These are phyloP conservation scores for Ormyrus rosae DNA, from an alignment of 2,888 invertebrate genomes.

Conservation along the genomic window DNA sequence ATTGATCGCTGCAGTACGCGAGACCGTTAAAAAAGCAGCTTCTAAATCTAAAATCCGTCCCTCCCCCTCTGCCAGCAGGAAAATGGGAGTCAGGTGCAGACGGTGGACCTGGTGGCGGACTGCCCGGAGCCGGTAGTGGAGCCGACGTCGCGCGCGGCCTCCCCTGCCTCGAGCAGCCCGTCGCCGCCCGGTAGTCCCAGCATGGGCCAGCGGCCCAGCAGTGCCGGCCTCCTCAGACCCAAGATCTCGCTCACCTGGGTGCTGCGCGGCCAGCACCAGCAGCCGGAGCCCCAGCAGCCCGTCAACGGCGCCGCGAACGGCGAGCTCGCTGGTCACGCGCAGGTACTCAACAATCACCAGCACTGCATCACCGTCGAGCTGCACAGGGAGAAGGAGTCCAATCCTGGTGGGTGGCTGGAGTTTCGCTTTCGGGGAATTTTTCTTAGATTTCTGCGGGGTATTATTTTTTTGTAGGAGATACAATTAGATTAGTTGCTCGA, in stretches of 20 bases:
- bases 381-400: constrained; percentile 49
- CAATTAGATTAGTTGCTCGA: too few relatives aligned
- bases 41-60: too few relatives aligned
- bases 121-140: constrained; percentile 63
- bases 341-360: constrained; percentile 41
- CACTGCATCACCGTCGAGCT: constrained; percentile 36
- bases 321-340: too few relatives aligned
- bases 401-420: constrained; percentile 1
- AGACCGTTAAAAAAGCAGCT: too few relatives aligned
- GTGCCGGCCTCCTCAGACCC: constrained; percentile 72
- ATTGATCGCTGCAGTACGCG: too few relatives aligned
- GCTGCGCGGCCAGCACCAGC: constrained; percentile 74
- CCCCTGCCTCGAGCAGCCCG: constrained; percentile 53
- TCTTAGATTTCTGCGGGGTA: neutral
- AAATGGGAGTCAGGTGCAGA: constrained; percentile 66
- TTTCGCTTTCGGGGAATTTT: neutral
- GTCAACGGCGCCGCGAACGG: constrained; percentile 7
- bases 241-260: constrained; percentile 88
- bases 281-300: constrained; percentile 51
- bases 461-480: neutral
- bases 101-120: constrained; percentile 72
- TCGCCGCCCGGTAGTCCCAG: constrained; percentile 58
- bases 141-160: constrained; percentile 61
- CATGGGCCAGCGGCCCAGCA: constrained; percentile 72
- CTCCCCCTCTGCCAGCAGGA: constrained; percentile 55